phyloP scores from a whole-genome alignment of 1,140 invertebrate species.

The Pseudoatta argentina region DNA sequence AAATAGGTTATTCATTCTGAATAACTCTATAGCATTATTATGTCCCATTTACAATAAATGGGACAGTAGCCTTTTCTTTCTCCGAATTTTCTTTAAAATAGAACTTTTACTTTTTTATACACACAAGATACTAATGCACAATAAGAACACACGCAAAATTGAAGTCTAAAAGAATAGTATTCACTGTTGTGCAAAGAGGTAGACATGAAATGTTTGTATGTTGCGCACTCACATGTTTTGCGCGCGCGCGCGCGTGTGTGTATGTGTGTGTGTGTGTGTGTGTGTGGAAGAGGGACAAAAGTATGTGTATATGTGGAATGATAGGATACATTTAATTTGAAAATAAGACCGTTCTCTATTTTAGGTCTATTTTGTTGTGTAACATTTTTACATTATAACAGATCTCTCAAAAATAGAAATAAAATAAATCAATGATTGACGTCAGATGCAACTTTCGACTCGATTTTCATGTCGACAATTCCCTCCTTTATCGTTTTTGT shows the following conservation, averaged over 20 bases:
- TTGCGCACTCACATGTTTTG: not conserved
- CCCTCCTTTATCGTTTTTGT: not conserved
- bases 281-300: not conserved
- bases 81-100: conserved; percentile 62
- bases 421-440: conserved; percentile 7
- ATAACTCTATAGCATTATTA: conserved; percentile 52
- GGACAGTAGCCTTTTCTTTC: conserved; percentile 66
- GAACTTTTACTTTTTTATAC: conserved; percentile 54
- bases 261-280: not conserved
- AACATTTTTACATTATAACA: not conserved
- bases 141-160: conserved; percentile 44
- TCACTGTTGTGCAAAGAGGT: conserved; percentile 50
- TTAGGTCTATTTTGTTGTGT: not conserved
- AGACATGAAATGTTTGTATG: conserved; percentile 37
- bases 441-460: not conserved
- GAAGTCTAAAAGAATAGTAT: conserved; percentile 60
- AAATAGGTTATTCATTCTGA: conserved; percentile 59
- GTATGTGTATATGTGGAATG: conserved; percentile 17
- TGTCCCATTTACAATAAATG: conserved; percentile 45
- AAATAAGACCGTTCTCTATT: conserved; percentile 23
- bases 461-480: not conserved
- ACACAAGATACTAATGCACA: conserved; percentile 60
- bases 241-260: not conserved
- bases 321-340: conserved; percentile 39
- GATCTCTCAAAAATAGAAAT: conserved; percentile 1